Evolutionary conservation across 2,797 vertebrate species (phyloP), one percentile per base, ranked within the genome.

Genomic region (Chaunax sp.): DNA sequence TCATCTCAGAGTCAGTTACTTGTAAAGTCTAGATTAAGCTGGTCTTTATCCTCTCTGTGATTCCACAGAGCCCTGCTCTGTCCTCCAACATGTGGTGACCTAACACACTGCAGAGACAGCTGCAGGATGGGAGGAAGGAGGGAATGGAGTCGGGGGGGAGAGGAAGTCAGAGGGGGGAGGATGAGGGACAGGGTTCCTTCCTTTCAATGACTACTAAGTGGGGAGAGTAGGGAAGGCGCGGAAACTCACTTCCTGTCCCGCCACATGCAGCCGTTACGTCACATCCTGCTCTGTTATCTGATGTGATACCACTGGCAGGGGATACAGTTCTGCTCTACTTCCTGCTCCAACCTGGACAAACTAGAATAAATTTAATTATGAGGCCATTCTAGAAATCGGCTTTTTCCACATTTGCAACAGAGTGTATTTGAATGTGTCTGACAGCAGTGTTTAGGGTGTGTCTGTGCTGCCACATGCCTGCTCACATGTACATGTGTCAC

Each of bases 31-130:
- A 64, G 40, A 72, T 51, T 75, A 80, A 77, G 30, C 71, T 51
- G 52, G 35, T 60, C 47, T 83, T 75, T 77, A 80, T 77, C 71
- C 52, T 11, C 33, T 11, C 49, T 57, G 19, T 71, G 56, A 72
- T 58, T 75, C 60, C 69, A 87, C 80, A 81, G 72, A 86, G 81
- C 37, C 50, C 37, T 25, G 35, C 83, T 89, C 84, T 90, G 85
- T 89, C 76, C 74, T 84, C 62, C 73, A 82, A 85, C 88, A 87
- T 85, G 90, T 91, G 89, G 82, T 75, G 81, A 86, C 77, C 83
- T 54, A 71, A 55, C 71, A 78, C 50, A 25, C 69, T 71, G 72
- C 84, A 82, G 74, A 80, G 73, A 86, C 90, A 92, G 90, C 90
- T 91, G 92, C 88, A 86, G 86, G 77, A 81, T 70, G 57, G 40